phyloP scores from a whole-genome alignment of 2,113 vertebrate species.

The Mirza zaza region DNA sequence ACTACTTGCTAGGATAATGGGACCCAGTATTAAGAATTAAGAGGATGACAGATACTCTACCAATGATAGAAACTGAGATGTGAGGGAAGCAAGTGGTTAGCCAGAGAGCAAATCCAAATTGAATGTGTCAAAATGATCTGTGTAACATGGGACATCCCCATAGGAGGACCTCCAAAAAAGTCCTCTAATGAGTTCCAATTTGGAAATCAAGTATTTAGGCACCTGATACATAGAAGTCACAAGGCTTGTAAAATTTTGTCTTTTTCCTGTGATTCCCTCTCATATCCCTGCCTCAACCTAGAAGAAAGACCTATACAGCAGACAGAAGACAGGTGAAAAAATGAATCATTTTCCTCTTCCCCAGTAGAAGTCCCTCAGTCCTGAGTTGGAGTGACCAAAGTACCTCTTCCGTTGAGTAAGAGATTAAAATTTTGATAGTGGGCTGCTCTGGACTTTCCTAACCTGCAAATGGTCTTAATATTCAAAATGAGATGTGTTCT shows the following conservation, averaged over 20 bases:
- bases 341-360: background rate
- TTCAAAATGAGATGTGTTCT: background rate
- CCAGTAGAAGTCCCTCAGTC: background rate
- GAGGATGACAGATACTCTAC: background rate
- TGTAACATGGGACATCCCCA: background rate
- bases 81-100: background rate
- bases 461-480: background rate
- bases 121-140: background rate
- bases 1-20: background rate
- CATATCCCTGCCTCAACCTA: background rate
- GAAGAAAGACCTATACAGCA: background rate
- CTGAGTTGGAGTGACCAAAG: background rate
- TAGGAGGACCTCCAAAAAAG: background rate
- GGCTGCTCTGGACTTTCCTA: background rate
- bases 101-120: background rate
- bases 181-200: background rate
- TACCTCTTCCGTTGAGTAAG: background rate
- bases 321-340: background rate
- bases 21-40: background rate
- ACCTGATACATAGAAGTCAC: background rate
- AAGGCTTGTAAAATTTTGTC: background rate
- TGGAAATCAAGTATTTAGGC: background rate
- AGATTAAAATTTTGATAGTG: background rate
- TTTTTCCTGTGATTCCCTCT: background rate
- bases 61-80: background rate